Evolutionary conservation across 2,797 vertebrate genomes (phyloP), one percentile per base, ranked within the genome.

Genomic region (Etheostoma nigrum): DNA sequence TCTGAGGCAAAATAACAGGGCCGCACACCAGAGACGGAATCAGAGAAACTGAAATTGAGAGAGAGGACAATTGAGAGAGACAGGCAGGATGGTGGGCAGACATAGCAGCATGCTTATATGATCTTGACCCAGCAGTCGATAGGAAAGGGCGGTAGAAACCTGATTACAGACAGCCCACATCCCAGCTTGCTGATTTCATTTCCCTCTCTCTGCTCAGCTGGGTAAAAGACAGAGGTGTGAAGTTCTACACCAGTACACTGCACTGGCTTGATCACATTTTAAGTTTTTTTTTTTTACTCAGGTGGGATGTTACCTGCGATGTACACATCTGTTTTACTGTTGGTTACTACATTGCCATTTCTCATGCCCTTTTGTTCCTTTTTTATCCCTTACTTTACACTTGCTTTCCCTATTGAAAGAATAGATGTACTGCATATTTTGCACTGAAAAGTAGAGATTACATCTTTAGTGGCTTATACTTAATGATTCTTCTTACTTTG

Each of bases 101-200:
- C 88, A 84, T 48, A 76, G 76, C 86, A 86, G 86, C 83, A 71
- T 66, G 79, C 79, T 87, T 78, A 89, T 88, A 87, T 86, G 89
- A 92, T 91, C 90, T 84, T 85, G 83, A 88, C 90, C 90, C 86
- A 81, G 85, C 87, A 91, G 91, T 93, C 90, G 84, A 93, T 93
- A 82, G 81, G 60, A 62, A 84, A 86, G 88, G 90, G 81, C 48
- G 67, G 85, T 84, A 86, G 36, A 89, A 93, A 94, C 86, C 82
- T 92, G 90, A 93, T 94, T 93, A 93, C 82, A 84, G 88, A 89
- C 79, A 84, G 89, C 90, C 89, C 89, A 90, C 87, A 92, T 92
- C 91, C 90, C 73, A 58, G 89, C 84, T 83, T 79, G 90, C 88
- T 90, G 86, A 91, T 91, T 90, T 87, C 76, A 91, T 93, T 93